Evolutionary conservation across 2,888 invertebrate species (phyloP).

Genomic region (Drosophila histrio): DNA sequence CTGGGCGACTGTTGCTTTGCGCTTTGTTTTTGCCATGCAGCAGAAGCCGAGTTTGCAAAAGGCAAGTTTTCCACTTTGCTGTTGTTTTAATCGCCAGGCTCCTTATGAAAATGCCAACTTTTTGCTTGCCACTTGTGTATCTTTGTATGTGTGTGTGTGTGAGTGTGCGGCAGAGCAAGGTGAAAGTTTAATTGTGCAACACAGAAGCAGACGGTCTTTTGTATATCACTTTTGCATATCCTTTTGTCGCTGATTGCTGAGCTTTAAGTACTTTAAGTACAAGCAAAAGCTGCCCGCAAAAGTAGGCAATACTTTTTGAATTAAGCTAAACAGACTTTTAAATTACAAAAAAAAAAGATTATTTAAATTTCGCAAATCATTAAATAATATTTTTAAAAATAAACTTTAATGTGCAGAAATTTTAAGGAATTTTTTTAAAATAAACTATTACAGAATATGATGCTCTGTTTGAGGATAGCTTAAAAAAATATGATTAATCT

Average conservation of each 20-base stretch:
- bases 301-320: slow-evolving; percentile 45
- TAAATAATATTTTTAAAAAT: neutral
- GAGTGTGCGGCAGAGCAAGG: slow-evolving; percentile 14
- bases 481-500: too few species aligned
- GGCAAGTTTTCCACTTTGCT: slow-evolving; percentile 20
- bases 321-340: neutral
- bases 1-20: slow-evolving; percentile 32
- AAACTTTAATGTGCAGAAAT: neutral
- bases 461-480: too few species aligned
- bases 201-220: slow-evolving; percentile 17
- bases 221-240: slow-evolving; percentile 26
- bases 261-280: slow-evolving; percentile 2
- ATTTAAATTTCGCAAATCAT: neutral
- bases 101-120: slow-evolving; percentile 30
- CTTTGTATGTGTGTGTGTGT: neutral
- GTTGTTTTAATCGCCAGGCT: slow-evolving; percentile 31
- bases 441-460: neutral
- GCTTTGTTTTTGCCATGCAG: slow-evolving; percentile 50
- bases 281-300: slow-evolving; percentile 20
- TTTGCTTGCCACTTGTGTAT: slow-evolving; percentile 25
- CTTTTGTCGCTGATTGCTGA: slow-evolving; percentile 11
- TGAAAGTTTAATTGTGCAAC: slow-evolving; percentile 41
- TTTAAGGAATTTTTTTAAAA: neutral
- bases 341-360: neutral
- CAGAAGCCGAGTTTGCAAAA: slow-evolving; percentile 13